These are phyloP conservation scores for Eutolmus rufibarbis DNA, from an alignment of 2,888 invertebrate genomes.

Conservation along the genomic window DNA sequence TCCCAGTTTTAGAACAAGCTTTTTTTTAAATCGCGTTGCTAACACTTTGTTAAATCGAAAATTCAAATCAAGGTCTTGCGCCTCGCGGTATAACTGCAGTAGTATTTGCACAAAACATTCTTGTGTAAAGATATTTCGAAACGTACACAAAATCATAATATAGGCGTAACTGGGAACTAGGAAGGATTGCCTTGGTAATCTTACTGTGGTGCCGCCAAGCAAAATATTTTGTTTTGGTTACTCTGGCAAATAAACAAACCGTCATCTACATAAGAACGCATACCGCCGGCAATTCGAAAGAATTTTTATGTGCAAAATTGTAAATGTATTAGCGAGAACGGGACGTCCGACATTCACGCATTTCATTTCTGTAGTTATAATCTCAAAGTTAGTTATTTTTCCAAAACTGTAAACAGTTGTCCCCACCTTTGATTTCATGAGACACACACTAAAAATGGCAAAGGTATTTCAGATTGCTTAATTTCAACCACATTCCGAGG, in stretches of 20 bases:
- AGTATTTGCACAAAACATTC: not conserved
- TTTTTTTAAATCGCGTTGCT: conserved; percentile 39
- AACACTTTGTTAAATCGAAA: conserved; percentile 47
- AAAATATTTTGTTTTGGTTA: conserved; percentile 36
- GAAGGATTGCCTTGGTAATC: not conserved
- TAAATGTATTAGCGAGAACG: not conserved
- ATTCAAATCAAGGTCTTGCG: conserved; percentile 43
- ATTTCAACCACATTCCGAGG: not conserved
- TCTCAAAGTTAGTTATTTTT: not conserved
- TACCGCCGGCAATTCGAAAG: not conserved
- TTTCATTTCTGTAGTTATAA: not conserved
- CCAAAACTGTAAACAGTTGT: not conserved
- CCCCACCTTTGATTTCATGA: not conserved
- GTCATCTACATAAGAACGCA: not conserved
- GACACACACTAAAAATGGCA: not conserved
- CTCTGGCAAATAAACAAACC: conserved; percentile 33
- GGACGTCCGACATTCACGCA: not conserved
- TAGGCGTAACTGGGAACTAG: not conserved
- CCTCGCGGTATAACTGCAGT: not conserved
- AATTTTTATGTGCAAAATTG: not conserved
- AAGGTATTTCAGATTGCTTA: not conserved
- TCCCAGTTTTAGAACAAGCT: not conserved
- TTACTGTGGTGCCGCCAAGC: not conserved
- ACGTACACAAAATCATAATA: not conserved
- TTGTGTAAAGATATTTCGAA: not conserved